phyloP scores from a whole-genome alignment of 2,113 vertebrate species.

The Alaudala cheleensis region DNA sequence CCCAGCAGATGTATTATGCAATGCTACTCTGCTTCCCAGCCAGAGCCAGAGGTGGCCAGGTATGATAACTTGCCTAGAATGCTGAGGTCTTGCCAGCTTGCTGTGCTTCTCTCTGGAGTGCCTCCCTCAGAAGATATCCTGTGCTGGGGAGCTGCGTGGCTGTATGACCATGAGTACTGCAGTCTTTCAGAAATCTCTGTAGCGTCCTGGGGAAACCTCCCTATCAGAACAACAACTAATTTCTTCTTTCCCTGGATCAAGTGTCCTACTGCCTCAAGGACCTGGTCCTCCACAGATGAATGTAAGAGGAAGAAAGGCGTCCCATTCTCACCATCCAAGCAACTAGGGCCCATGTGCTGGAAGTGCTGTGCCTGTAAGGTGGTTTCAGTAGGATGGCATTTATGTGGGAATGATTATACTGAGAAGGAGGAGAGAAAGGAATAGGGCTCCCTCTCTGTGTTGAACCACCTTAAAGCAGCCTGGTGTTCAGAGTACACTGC shows the following conservation, averaged over 20 bases:
- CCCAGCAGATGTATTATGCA: background rate
- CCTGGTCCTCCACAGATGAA: background rate
- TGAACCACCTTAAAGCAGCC: background rate
- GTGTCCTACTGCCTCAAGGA: background rate
- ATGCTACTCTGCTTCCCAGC: background rate
- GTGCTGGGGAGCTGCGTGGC: fast-evolving
- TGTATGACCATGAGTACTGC: background rate
- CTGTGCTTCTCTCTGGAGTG: background rate
- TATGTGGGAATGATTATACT: background rate
- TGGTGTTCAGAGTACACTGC: background rate
- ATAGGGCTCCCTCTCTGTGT: background rate
- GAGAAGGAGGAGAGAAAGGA: background rate
- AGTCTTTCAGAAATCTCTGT: background rate
- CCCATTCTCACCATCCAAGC: background rate
- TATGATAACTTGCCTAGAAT: background rate
- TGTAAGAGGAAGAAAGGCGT: background rate
- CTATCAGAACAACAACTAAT: background rate
- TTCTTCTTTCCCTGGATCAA: background rate
- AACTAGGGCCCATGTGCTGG: background rate
- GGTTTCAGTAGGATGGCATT: background rate
- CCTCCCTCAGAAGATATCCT: background rate
- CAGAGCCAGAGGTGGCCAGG: background rate
- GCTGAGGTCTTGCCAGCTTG: background rate
- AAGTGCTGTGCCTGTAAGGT: background rate
- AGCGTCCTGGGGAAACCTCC: background rate